Evolutionary conservation across 2,113 vertebrate species (phyloP), one percentile per base, ranked within the genome.

Genomic region (Vireo altiloquus): DNA sequence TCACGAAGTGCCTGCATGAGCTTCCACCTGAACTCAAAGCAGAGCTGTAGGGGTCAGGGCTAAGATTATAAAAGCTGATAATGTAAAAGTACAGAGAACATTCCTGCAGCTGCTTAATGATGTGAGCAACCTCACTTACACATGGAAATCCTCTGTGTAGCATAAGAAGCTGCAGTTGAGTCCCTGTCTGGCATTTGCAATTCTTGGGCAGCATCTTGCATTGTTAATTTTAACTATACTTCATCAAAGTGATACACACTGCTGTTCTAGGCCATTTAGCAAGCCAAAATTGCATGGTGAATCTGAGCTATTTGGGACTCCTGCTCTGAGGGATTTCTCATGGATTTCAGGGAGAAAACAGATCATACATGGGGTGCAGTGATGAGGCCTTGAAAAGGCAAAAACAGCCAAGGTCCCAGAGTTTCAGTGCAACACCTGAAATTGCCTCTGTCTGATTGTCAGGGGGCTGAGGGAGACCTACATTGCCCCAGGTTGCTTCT

Each of bases 11-110:
- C 66, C 79, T 69, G 44, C 50, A 37, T 22, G 3, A 2, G 74
- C 44, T 89, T 71, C 65, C 78, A 94, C 78, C 90, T 87, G 82
- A 87, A 68, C 60, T 82, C 77, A 87, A 64, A 89, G 83, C 77
- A 87, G 60, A 94, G 74, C 74, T 91, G 56, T 77, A 66, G 84
- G 82, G 81, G 77, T 84, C 61, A 89, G 70, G 39, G 57, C 78
- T 72, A n/a, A 63, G 81, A 89, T 87, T 87, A 39, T 69, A 82
- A 93, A 82, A 40, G 74, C 53, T 91, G 94, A 82, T 57, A 76
- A 84, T 64, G 57, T 79, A 20, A 28, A 91, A 91, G 78, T 47
- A 52, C 5, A 1, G 52, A 71, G 81, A 87, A 68, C 10, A 33
- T 40, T 75, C 33, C 39, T 87, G 52, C 69, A 89, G 84, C 79